These are phyloP conservation scores for Drosophila lutescens DNA, from an alignment of 2,888 invertebrate species.

Conservation along the genomic window DNA sequence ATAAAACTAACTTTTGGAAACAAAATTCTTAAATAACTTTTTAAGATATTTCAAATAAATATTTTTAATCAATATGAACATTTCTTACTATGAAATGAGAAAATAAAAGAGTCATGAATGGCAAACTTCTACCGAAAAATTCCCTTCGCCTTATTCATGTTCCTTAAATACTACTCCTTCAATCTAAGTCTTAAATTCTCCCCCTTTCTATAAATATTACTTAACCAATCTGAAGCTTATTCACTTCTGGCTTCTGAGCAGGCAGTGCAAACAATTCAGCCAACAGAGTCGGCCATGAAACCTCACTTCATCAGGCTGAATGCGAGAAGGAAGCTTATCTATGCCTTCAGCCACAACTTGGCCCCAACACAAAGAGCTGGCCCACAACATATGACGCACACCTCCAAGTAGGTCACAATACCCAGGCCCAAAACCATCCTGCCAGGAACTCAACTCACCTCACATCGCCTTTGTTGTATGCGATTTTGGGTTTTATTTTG, in stretches of 20 bases:
- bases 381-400: conserved; percentile 39
- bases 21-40: no score
- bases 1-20: no score
- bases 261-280: conserved; percentile 4
- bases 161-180: no score
- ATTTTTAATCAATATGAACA: no score
- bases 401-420: conserved; percentile 46
- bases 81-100: neutral
- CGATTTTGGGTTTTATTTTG: conserved; percentile 25
- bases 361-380: conserved; percentile 27
- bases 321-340: conserved; percentile 31
- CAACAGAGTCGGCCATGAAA: conserved; percentile 13
- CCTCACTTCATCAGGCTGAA: conserved; percentile 42
- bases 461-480: conserved; percentile 9
- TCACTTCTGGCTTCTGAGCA: conserved; percentile 4
- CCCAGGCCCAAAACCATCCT: neutral
- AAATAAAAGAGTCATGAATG: no score
- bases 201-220: conserved; percentile 31
- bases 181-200: neutral
- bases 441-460: conserved; percentile 24
- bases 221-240: conserved; percentile 15
- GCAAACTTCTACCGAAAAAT: no score
- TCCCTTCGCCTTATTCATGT: no score
- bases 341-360: conserved; percentile 44
- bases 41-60: no score